These are phyloP conservation scores for Glossophaga mutica DNA, from an alignment of 2,797 vertebrate genomes.

Conservation along the genomic window DNA sequence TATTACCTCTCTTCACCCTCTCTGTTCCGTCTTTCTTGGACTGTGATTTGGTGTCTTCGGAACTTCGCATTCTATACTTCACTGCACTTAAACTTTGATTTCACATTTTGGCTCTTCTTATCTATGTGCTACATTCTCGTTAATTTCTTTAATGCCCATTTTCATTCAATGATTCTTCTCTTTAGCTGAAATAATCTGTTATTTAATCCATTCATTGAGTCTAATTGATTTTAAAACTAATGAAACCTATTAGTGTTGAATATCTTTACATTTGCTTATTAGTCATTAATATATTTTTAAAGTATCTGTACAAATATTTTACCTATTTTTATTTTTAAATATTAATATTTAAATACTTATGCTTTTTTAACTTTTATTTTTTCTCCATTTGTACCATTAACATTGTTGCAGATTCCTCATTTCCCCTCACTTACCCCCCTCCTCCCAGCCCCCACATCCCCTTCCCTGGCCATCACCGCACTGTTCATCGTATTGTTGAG, in stretches of 20 bases:
- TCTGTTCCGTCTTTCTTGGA: background rate
- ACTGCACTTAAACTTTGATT: background rate
- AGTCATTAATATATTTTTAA: background rate
- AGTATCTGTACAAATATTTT: background rate
- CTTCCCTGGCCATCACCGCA: background rate
- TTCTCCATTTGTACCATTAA: background rate
- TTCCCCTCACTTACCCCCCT: background rate
- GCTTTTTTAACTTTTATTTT: background rate
- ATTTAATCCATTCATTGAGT: background rate
- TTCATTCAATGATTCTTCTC: background rate
- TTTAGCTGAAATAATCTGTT: background rate
- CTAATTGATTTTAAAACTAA: background rate
- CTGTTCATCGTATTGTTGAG: background rate
- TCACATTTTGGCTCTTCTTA: background rate
- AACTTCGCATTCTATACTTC: background rate
- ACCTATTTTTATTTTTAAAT: background rate
- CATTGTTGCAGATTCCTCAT: background rate
- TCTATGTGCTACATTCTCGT: background rate
- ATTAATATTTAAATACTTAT: background rate
- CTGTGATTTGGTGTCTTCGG: background rate
- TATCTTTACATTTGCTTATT: background rate
- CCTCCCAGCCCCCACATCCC: background rate
- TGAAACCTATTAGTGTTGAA: background rate
- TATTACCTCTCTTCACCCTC: background rate
- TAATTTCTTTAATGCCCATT: background rate